phyloP scores from a whole-genome alignment of 1,140 invertebrate species.

The Bombus turneri region DNA sequence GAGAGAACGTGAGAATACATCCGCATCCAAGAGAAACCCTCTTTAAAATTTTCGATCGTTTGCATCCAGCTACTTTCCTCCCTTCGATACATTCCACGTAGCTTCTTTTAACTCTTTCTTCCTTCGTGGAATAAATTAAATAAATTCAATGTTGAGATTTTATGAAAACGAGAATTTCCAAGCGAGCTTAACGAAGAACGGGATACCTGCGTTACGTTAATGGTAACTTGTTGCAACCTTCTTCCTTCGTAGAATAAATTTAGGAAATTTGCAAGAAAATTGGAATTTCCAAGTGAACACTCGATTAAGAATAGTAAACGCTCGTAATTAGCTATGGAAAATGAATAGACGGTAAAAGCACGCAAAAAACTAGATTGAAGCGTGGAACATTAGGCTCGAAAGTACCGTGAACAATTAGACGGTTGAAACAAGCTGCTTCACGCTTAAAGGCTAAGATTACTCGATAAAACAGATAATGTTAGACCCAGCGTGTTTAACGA shows the following conservation, averaged over 20 bases:
- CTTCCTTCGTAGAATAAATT: neutral
- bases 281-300: neutral
- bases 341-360: neutral
- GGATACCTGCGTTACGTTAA: too few species aligned
- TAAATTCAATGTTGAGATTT: neutral
- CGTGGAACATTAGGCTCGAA: neutral
- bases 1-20: slow-evolving; percentile 29
- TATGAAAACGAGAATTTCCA: neutral
- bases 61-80: neutral
- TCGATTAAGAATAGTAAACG: neutral
- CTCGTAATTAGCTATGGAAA: neutral
- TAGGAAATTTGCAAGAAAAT: neutral
- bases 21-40: neutral
- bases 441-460: neutral
- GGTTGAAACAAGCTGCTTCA: neutral
- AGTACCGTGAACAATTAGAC: neutral
- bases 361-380: neutral
- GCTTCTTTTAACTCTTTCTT: neutral
- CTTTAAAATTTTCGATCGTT: neutral
- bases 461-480: slow-evolving; percentile 10
- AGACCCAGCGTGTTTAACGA: neutral
- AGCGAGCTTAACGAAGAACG: neutral
- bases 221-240: too few species aligned
- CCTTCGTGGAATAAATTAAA: neutral
- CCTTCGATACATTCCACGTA: neutral